These are phyloP conservation scores for Apocheima hispidaria DNA, from an alignment of 2,888 invertebrate species.

Conservation along the genomic window DNA sequence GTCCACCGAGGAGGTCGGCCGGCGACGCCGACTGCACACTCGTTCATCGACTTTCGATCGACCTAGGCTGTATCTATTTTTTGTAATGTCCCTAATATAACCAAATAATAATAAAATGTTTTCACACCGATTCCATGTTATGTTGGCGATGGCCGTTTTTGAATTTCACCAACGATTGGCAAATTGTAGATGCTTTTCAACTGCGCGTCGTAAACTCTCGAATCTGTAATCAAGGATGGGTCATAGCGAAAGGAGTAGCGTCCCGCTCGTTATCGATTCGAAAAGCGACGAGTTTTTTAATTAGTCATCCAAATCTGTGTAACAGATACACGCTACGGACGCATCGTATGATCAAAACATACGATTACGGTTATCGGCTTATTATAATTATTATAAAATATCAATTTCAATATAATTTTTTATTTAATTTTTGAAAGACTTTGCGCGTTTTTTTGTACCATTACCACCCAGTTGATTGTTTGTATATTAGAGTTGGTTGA, in stretches of 20 bases:
- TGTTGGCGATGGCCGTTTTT: constrained; percentile 13
- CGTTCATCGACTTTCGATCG: too few species aligned
- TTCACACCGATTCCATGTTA: constrained; percentile 1
- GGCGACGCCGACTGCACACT: neutral
- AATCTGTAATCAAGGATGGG: neutral
- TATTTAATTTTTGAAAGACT: neutral
- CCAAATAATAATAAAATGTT: neutral
- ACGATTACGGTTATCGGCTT: constrained; percentile 37
- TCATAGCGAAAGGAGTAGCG: constrained; percentile 8
- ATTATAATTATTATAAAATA: constrained; percentile 11
- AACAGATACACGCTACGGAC: constrained; percentile 33
- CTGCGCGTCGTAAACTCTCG: constrained; percentile 1
- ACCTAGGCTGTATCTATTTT: neutral
- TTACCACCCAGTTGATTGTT: constrained; percentile 30
- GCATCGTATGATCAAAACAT: constrained; percentile 27
- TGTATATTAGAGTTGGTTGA: constrained; percentile 40
- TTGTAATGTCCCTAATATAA: constrained; percentile 19
- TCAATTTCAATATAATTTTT: constrained; percentile 21
- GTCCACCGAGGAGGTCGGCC: neutral
- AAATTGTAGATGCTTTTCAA: neutral
- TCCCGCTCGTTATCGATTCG: neutral
- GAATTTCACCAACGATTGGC: neutral
- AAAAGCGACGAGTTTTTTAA: neutral
- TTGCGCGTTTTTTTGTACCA: constrained; percentile 1
- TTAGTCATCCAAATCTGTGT: neutral